These are phyloP conservation scores for Penaeus vannamei DNA, from an alignment of 1,140 invertebrate genomes.

Conservation along the genomic window DNA sequence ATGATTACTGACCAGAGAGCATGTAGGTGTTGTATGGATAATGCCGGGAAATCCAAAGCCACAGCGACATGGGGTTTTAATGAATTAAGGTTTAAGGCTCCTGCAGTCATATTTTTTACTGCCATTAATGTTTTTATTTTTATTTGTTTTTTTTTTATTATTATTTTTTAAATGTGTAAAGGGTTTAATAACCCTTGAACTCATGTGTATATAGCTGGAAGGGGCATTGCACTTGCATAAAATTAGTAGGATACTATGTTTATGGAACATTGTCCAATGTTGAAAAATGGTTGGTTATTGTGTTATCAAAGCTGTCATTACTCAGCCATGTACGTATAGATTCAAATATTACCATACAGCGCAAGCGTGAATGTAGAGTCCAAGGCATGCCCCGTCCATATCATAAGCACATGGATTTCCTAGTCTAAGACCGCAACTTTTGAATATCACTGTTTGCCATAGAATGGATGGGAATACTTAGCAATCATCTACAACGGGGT, in stretches of 20 bases:
- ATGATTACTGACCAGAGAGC: conserved; percentile 1
- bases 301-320: no score
- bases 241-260: conserved; percentile 3
- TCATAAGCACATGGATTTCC: conserved; percentile 38
- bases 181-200: conserved; percentile 8
- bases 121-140: conserved; percentile 47
- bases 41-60: conserved; percentile 52
- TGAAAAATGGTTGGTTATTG: background rate
- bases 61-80: conserved; percentile 56
- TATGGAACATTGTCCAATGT: background rate
- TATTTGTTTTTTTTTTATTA: background rate
- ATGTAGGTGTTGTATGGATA: conserved; percentile 13
- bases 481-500: background rate
- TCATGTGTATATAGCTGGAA: conserved; percentile 42
- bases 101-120: conserved; percentile 62
- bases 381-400: no score
- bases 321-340: no score
- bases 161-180: conserved; percentile 36
- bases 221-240: conserved; percentile 29
- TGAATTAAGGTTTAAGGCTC: conserved; percentile 34
- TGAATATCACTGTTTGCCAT: conserved; percentile 8
- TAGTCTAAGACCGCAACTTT: conserved; percentile 54
- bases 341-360: background rate
- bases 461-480: background rate
- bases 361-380: conserved; percentile 16